Conservation (phyloP, 2,888 invertebrate species). For the Trichogramma dendrolimi region DNA sequence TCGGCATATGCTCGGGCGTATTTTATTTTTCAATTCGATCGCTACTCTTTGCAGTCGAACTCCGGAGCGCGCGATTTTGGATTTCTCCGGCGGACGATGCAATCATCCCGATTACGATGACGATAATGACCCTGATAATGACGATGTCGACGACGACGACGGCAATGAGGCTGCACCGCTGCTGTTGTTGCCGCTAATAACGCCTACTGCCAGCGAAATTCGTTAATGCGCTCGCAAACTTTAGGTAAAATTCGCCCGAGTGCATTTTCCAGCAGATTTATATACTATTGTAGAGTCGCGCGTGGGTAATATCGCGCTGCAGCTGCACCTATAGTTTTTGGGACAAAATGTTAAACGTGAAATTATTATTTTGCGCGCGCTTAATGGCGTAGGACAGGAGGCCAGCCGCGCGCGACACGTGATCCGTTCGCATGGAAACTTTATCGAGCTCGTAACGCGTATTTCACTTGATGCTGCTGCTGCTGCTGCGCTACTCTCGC, state of each 20-base stretch:
- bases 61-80: slow-evolving; percentile 5
- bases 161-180: no score
- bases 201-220: not conserved
- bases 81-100: slow-evolving; percentile 14
- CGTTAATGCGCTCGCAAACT: slow-evolving; percentile 22
- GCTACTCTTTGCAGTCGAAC: not conserved
- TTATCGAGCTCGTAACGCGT: slow-evolving; percentile 2
- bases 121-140: slow-evolving; percentile 14
- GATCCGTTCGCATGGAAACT: not conserved
- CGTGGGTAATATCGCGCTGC: no score
- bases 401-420: not conserved
- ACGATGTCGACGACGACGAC: slow-evolving; percentile 9
- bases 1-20: not conserved
- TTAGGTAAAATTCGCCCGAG: not conserved
- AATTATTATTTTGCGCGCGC: not conserved
- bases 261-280: slow-evolving; percentile 14
- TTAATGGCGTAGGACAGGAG: not conserved
- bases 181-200: no score
- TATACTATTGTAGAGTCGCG: no score
- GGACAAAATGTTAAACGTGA: not conserved
- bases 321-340: slow-evolving; percentile 16
- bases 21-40: not conserved
- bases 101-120: slow-evolving; percentile 4
- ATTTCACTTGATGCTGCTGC: not conserved
- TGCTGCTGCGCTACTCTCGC: not conserved